phyloP scores from a whole-genome alignment of 2,888 invertebrate species.

The Drosophila meridionalis region DNA sequence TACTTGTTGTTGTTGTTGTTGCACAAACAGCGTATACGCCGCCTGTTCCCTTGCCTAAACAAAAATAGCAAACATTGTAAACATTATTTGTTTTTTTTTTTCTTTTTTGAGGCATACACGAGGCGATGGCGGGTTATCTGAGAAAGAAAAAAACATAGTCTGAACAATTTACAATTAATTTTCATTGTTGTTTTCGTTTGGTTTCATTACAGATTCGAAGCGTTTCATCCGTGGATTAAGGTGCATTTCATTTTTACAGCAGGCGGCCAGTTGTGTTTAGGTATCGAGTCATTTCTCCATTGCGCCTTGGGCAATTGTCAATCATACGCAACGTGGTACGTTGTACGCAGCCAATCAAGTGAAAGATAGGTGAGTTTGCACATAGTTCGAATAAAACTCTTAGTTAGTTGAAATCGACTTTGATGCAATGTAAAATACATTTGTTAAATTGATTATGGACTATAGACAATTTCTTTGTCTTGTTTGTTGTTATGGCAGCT shows the following conservation, averaged over 20 bases:
- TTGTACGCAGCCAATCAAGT: conserved; percentile 41
- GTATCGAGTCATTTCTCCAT: conserved; percentile 40
- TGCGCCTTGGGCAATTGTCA: conserved; percentile 53
- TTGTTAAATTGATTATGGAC: conserved; percentile 39
- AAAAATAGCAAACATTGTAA: conserved; percentile 68
- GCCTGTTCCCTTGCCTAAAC: conserved; percentile 39
- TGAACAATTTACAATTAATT: conserved; percentile 60
- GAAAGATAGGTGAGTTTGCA: conserved; percentile 63
- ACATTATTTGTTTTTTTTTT: conserved; percentile 46
- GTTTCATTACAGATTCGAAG: conserved; percentile 69
- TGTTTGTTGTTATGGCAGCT: background rate
- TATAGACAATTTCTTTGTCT: background rate
- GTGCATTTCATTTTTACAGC: conserved; percentile 58
- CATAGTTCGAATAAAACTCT: conserved; percentile 20
- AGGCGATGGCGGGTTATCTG: conserved; percentile 36
- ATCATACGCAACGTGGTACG: conserved; percentile 70
- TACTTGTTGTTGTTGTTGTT: conserved; percentile 22
- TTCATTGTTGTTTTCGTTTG: conserved; percentile 52
- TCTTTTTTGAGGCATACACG: conserved; percentile 4
- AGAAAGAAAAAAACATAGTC: conserved; percentile 16
- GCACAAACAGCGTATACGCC: conserved; percentile 60
- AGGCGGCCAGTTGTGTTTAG: conserved; percentile 42
- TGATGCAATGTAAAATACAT: conserved; percentile 24
- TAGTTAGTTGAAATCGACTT: background rate
- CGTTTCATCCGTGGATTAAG: conserved; percentile 58